Base-by-base conservation (phyloP, 2,113 vertebrate species). In the Rhinichthys klamathensis region DNA sequence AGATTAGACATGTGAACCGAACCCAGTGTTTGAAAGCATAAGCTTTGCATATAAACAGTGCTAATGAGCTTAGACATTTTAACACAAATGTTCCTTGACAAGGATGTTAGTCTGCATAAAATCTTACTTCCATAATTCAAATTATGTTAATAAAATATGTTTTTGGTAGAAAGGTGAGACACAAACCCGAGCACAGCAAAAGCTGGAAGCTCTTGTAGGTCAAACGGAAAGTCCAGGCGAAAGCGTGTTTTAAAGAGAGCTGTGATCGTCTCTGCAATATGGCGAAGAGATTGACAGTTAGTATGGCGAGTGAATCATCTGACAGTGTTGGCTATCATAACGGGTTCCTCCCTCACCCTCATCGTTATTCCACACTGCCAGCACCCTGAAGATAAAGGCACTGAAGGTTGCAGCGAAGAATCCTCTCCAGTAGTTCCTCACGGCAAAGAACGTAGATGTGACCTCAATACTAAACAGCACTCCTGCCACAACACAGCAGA, bases 381-480 rank as follows among this genome's bases (percentile, higher is more conserved):
- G 92, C 70, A 99, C 97, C n/a, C 98, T 95, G 93, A 99, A 99
- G 92, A 99, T 98, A 92, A 99, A 99, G 87, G 98, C 98, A 10
- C 98, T 99, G 94, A 99, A 99, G 83, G 98, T 98, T 85, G 98
- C 98, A 0, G 98, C 97, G 0, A 99, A 99, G 94, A 99, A 99
- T 80, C 98, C 98, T 0, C 98, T 96, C 98, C 98, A 99, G 92
- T 99, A 99, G 93, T 99, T 99, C 82, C 98, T 96, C 91, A 99
- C 98, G 0, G 98, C 98, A 0, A 99, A 99, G 93, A 99, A 99
- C 2, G 97, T 99, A 30, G 98, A 99, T 10, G 98, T 99, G 90
- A 99, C 98, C 91, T 99, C 98, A 0, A 99, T 99, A 90, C 98
- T 99, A 94, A 99, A 99, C 82, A 99, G 94, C 86, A 99, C 98